Conservation (phyloP, 2,888 invertebrate species). For the Heliconius sara region DNA sequence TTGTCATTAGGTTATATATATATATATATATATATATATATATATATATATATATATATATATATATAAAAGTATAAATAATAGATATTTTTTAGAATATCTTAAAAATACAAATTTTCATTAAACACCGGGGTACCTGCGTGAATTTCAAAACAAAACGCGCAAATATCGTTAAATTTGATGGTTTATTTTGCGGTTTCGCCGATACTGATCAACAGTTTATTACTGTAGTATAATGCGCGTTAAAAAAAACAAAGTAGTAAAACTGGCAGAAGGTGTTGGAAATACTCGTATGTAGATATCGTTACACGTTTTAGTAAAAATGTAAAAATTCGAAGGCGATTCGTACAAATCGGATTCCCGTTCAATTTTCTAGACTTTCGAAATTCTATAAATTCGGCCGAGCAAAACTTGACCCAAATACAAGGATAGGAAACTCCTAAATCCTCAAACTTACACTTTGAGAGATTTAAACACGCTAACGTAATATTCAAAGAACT, state of each 20-base stretch:
- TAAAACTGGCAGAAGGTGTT: conserved; percentile 52
- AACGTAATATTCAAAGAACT: conserved; percentile 65
- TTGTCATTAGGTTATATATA: neutral
- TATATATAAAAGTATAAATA: neutral
- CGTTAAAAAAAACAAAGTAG: conserved; percentile 34
- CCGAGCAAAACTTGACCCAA: conserved; percentile 67
- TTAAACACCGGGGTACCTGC: neutral
- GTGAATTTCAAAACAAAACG: neutral
- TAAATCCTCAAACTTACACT: conserved; percentile 66
- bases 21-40: too few species aligned
- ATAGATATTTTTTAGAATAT: neutral
- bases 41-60: too few species aligned
- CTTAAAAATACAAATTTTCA: neutral
- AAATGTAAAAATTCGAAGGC: conserved; percentile 47
- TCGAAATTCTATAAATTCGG: conserved; percentile 66
- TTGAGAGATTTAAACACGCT: conserved; percentile 70
- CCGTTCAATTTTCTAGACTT: conserved; percentile 79
- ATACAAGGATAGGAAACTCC: conserved; percentile 65
- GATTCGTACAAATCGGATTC: conserved; percentile 73
- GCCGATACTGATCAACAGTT: conserved; percentile 32
- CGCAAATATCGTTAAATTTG: conserved; percentile 30
- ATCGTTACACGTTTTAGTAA: conserved; percentile 55
- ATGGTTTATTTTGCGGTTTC: conserved; percentile 31
- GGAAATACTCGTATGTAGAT: conserved; percentile 54
- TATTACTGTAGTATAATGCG: conserved; percentile 27